A percentile compares a stretch with the other conserved stretches of the same genome.
Evolutionary conservation across 2,113 vertebrate genomes (phyloP).

Genomic region (Megalops atlanticus): DNA sequence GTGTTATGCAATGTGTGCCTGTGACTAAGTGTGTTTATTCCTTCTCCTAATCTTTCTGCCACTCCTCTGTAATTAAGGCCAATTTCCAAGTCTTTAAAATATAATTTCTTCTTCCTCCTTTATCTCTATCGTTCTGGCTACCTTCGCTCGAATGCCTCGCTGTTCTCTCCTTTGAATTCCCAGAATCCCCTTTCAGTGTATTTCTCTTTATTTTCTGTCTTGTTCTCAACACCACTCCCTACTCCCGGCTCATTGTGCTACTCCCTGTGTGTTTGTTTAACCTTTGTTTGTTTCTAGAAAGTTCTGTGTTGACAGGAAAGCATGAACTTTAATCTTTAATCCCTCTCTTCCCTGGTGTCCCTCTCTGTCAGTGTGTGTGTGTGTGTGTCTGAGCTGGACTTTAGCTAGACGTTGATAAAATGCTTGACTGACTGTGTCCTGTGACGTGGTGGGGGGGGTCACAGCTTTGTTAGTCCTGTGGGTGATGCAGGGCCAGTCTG

Average conservation of each 20-base stretch:
- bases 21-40: background rate
- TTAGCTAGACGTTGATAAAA: background rate
- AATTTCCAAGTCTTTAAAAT: slow-evolving; percentile 4
- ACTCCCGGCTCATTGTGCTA: background rate
- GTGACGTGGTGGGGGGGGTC: background rate
- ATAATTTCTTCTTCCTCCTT: background rate
- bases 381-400: background rate
- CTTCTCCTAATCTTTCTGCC: slow-evolving; percentile 8
- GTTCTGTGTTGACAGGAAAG: slow-evolving; percentile 31
- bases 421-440: background rate
- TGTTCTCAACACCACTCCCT: background rate
- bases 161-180: background rate
- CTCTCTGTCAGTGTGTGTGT: background rate
- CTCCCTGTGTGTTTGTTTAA: slow-evolving; percentile 26
- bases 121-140: background rate
- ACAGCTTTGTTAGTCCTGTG: too few relatives aligned
- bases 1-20: slow-evolving; percentile 27
- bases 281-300: slow-evolving; percentile 37
- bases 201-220: background rate
- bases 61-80: background rate
- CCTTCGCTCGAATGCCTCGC: background rate
- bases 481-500: too few relatives aligned
- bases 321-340: slow-evolving; percentile 43
- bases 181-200: background rate
- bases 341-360: background rate